phyloP scores from a whole-genome alignment of 2,888 invertebrate genomes.

The Adineta ricciae region DNA sequence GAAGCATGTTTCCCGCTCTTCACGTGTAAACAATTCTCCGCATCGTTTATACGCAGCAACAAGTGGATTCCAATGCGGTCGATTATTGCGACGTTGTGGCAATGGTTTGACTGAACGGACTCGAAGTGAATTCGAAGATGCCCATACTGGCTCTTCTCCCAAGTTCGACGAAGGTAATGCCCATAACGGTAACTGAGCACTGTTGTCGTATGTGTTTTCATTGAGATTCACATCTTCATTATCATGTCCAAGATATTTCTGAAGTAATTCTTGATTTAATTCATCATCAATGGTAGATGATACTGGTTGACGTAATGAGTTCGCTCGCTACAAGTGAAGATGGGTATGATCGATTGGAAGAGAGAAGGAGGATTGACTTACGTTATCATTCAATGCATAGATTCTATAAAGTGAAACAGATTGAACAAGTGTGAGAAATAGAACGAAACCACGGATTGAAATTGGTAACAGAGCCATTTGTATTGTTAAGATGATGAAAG shows the following conservation, averaged over 20 bases:
- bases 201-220: background rate
- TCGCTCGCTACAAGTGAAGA: background rate
- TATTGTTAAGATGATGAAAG: background rate
- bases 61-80: constrained; percentile 14
- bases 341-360: too few species aligned
- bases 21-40: background rate
- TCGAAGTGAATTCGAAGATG: background rate
- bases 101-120: background rate
- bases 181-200: background rate
- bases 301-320: background rate
- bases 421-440: background rate
- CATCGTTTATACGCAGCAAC: constrained; percentile 16
- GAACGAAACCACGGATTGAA: background rate
- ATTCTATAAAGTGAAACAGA: background rate
- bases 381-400: background rate
- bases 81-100: background rate
- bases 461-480: background rate
- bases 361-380: background rate
- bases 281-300: background rate
- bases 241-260: background rate
- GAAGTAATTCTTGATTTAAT: background rate
- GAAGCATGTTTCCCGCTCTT: background rate
- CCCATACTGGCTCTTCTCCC: background rate
- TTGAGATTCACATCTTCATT: background rate
- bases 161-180: background rate